Evolutionary conservation across 2,888 invertebrate species (phyloP).

Genomic region (Cantharis flavilabris): DNA sequence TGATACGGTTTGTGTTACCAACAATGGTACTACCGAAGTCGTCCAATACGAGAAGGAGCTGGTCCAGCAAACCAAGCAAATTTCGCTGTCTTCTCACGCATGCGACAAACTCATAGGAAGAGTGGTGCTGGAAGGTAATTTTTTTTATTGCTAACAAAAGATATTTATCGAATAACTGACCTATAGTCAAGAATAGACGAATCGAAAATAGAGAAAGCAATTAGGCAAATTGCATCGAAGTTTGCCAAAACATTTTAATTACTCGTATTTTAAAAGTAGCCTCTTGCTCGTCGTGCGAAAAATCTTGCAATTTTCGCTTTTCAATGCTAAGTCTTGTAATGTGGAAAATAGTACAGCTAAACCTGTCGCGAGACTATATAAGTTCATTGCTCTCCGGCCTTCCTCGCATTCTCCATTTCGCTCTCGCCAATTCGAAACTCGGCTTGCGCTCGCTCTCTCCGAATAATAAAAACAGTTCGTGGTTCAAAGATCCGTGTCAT

Average conservation of each 20-base stretch:
- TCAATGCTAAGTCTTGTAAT: slow-evolving; percentile 27
- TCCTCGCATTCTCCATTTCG: slow-evolving; percentile 53
- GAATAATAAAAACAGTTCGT: slow-evolving; percentile 45
- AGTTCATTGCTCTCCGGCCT: slow-evolving; percentile 66
- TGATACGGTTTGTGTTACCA: slow-evolving; percentile 57
- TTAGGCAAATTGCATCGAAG: background rate
- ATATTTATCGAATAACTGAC: background rate
- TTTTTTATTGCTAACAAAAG: background rate
- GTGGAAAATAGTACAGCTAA: slow-evolving; percentile 52
- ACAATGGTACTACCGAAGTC: slow-evolving; percentile 51
- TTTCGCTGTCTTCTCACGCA: slow-evolving; percentile 40
- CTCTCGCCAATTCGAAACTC: slow-evolving; percentile 34
- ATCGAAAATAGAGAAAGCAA: slow-evolving; percentile 1
- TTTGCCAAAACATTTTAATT: slow-evolving; percentile 22
- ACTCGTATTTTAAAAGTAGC: slow-evolving; percentile 14
- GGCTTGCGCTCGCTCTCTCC: slow-evolving; percentile 47
- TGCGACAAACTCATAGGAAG: slow-evolving; percentile 63
- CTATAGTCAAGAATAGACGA: background rate
- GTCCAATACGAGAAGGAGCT: slow-evolving; percentile 47
- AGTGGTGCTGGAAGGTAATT: slow-evolving; percentile 63
- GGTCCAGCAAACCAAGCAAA: slow-evolving; percentile 29
- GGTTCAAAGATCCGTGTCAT: slow-evolving; percentile 51
- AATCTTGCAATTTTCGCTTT: slow-evolving; percentile 46
- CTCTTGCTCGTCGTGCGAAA: slow-evolving; percentile 26
- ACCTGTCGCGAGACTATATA: slow-evolving; percentile 57